A percentile compares a stretch with the other conserved stretches of the same genome.
phyloP scores from a whole-genome alignment of 2,113 vertebrate species.

The Tachuris rubrigastra region DNA sequence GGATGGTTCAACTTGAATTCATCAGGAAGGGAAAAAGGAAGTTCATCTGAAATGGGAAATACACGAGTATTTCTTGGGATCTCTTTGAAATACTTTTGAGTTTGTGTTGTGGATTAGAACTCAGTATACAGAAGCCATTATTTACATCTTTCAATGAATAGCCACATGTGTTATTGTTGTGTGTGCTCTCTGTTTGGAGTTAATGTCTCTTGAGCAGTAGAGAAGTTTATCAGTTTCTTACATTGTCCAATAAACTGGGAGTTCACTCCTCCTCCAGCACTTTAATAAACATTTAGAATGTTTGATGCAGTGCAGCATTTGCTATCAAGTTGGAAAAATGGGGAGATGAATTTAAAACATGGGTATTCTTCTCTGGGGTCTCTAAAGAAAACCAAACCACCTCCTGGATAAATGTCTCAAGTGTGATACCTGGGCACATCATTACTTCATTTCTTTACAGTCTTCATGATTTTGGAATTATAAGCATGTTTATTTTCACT shows the following conservation, averaged over 20 bases:
- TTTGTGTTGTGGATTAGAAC: background rate
- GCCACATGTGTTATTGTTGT: fast-evolving
- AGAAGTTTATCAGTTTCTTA: background rate
- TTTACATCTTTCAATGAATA: background rate
- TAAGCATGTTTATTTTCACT: slow-evolving; percentile 20
- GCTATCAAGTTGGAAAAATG: background rate
- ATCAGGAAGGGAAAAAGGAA: background rate
- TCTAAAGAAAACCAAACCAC: background rate
- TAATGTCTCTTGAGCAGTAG: background rate
- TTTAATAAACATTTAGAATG: background rate
- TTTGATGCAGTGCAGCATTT: background rate
- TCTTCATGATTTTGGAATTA: slow-evolving; percentile 1
- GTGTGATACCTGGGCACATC: slow-evolving; percentile 5
- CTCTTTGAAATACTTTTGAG: background rate
- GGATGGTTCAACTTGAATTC: background rate
- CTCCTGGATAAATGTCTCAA: slow-evolving; percentile 1
- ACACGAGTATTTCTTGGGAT: background rate
- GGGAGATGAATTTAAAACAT: background rate
- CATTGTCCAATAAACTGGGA: background rate
- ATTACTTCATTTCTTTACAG: slow-evolving; percentile 13
- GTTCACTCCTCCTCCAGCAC: background rate
- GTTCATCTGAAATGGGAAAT: background rate
- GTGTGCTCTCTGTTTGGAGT: background rate
- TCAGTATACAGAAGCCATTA: background rate
- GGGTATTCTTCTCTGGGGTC: background rate